phyloP scores from a whole-genome alignment of 2,797 vertebrate species.

The Sus cebifrons region DNA sequence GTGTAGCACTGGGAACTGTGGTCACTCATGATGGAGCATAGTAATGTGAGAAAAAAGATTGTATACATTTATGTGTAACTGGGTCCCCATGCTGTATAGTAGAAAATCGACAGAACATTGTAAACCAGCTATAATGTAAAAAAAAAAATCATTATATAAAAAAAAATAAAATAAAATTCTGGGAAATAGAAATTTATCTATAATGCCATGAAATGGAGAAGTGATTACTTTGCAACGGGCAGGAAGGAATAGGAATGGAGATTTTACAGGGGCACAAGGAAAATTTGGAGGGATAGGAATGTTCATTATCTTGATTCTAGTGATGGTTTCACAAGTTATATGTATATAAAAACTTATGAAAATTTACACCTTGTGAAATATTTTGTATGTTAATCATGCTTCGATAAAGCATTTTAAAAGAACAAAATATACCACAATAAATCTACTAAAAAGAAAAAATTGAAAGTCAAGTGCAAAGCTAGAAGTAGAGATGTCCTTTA shows the following conservation, averaged over 20 bases:
- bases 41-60: too few relatives aligned
- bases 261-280: neutral
- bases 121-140: too few relatives aligned
- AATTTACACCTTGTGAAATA: neutral
- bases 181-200: neutral
- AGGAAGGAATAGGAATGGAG: neutral
- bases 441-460: neutral
- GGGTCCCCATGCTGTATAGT: too few relatives aligned
- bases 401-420: neutral
- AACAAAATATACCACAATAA: neutral
- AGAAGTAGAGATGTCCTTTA: neutral
- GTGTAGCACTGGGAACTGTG: too few relatives aligned
- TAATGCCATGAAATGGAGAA: neutral
- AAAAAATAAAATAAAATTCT: neutral
- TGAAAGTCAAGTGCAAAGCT: neutral
- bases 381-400: neutral
- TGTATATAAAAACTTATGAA: neutral
- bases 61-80: too few relatives aligned
- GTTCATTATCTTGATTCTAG: neutral
- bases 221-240: neutral
- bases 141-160: too few relatives aligned
- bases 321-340: neutral
- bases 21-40: too few relatives aligned
- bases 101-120: too few relatives aligned
- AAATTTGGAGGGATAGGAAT: neutral